Percentiles rank a stretch among this genome's conserved stretches.
These are phyloP conservation scores for Drosophila parabipectinata DNA, from an alignment of 1,140 invertebrate species.

Conservation along the genomic window DNA sequence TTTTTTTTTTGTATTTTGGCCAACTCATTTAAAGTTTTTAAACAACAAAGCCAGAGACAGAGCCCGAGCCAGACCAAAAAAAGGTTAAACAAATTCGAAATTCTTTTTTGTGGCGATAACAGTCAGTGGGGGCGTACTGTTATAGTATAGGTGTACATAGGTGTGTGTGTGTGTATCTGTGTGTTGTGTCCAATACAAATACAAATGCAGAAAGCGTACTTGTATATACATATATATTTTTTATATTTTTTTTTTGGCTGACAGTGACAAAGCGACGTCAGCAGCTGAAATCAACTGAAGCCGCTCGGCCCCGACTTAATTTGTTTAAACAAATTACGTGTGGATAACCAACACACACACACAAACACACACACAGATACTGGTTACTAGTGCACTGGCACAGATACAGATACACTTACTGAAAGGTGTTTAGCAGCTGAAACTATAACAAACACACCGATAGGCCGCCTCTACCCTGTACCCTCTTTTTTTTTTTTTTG, in stretches of 20 bases:
- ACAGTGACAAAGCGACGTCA: constrained; percentile 81
- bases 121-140: constrained; percentile 33
- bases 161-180: constrained; percentile 22
- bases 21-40: constrained; percentile 59
- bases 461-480: neutral
- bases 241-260: constrained; percentile 24
- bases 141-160: neutral
- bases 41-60: constrained; percentile 1
- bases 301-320: constrained; percentile 59
- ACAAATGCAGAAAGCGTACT: constrained; percentile 1
- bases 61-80: constrained; percentile 7
- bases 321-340: constrained; percentile 81
- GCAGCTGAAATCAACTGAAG: constrained; percentile 56
- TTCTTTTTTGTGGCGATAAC: constrained; percentile 64
- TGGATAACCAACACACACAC: constrained; percentile 50
- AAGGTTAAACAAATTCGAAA: constrained; percentile 76
- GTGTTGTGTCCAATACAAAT: constrained; percentile 46
- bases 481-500: neutral
- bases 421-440: constrained; percentile 73
- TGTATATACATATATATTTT: too few species aligned
- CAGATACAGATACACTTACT: constrained; percentile 5
- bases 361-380: constrained; percentile 18
- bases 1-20: constrained; percentile 59
- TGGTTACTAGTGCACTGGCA: constrained; percentile 13
- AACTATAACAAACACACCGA: constrained; percentile 66